Conservation (phyloP, 1,140 invertebrate species). For the Scaptodrosophila lebanonensis region DNA sequence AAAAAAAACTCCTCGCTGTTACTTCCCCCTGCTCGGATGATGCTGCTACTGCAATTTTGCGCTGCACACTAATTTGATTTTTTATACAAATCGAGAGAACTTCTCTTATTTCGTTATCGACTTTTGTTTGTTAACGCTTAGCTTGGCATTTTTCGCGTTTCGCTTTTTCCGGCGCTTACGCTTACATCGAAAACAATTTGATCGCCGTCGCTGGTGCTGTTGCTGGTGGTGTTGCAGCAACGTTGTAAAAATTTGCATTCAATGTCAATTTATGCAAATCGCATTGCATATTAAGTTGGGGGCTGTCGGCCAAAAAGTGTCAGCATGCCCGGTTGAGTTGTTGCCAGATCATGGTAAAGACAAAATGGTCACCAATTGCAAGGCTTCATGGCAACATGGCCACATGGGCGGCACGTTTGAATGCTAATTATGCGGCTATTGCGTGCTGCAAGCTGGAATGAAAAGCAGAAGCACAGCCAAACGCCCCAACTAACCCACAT, state of each 20-base stretch:
- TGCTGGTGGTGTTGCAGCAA: conserved; percentile 39
- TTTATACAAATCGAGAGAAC: conserved; percentile 58
- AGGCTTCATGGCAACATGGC: no score
- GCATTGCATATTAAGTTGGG: conserved; percentile 40
- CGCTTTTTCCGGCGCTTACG: conserved; percentile 8
- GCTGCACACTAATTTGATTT: conserved; percentile 66
- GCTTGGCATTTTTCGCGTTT: conserved; percentile 58
- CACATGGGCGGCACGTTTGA: no score
- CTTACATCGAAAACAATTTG: conserved; percentile 57
- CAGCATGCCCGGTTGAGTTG: neutral
- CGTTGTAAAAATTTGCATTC: conserved; percentile 60
- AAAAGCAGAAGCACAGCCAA: no score
- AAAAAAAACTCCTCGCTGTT: conserved; percentile 20
- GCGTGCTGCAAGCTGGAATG: neutral
- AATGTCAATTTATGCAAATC: conserved; percentile 71
- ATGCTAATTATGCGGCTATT: conserved; percentile 54
- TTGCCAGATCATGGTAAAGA: conserved; percentile 35
- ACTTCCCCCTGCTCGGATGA: conserved; percentile 5
- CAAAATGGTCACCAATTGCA: conserved; percentile 59
- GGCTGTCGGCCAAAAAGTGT: conserved; percentile 5
- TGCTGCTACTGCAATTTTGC: conserved; percentile 29
- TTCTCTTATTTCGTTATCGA: conserved; percentile 68
- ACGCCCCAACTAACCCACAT: conserved; percentile 38
- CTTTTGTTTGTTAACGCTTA: conserved; percentile 73
- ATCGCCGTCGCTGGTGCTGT: no score